phyloP scores from a whole-genome alignment of 2,113 vertebrate genomes.

The Oncorhynchus nerka region DNA sequence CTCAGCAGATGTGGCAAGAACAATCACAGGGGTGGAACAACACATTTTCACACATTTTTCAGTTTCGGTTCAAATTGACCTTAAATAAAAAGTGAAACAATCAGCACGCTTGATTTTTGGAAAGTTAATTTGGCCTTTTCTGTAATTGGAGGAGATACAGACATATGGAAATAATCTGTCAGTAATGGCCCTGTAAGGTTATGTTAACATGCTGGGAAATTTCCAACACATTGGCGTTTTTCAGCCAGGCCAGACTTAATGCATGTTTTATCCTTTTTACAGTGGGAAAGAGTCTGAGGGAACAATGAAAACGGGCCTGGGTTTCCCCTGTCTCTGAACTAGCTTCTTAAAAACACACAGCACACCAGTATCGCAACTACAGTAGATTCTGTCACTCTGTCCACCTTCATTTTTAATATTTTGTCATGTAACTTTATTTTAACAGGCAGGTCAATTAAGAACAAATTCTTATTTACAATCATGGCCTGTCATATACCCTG shows the following conservation, averaged over 20 bases:
- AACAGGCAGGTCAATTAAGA: too few species aligned
- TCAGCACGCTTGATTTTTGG: constrained; percentile 28
- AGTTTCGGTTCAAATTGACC: constrained; percentile 26
- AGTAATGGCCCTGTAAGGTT: constrained; percentile 59
- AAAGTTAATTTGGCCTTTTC: constrained; percentile 45
- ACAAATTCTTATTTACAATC: too few species aligned
- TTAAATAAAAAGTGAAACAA: constrained; percentile 31
- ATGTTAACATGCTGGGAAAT: constrained; percentile 64
- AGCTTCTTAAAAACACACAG: background rate
- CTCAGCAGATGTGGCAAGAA: constrained; percentile 23
- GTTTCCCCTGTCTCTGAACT: constrained; percentile 13
- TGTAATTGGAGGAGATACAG: constrained; percentile 57
- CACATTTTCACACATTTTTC: constrained; percentile 1
- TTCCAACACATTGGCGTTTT: constrained; percentile 62
- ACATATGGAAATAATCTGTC: constrained; percentile 66
- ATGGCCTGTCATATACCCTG: background rate
- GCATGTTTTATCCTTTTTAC: constrained; percentile 31
- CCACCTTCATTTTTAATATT: background rate
- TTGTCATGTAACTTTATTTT: too few species aligned
- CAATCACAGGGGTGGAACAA: constrained; percentile 10
- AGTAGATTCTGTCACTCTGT: background rate
- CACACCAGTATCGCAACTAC: background rate
- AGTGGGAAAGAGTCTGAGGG: constrained; percentile 44
- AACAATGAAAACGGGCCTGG: constrained; percentile 8
- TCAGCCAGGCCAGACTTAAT: constrained; percentile 40